phyloP scores from a whole-genome alignment of 2,113 vertebrate species.

The zebrafish (Danio rerio) region DNA sequence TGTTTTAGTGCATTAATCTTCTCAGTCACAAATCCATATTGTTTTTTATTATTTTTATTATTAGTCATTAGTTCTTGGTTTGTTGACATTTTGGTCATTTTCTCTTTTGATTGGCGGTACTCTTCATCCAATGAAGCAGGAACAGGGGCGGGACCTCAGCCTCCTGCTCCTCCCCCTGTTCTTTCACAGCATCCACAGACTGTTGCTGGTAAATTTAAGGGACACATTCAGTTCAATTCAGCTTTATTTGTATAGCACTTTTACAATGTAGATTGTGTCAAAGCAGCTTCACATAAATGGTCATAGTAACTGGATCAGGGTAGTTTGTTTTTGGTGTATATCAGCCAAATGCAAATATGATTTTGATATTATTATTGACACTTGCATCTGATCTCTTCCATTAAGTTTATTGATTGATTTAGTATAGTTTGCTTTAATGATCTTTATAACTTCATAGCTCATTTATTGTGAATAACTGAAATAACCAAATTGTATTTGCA shows the following conservation, averaged over 20 bases:
- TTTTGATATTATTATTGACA: background rate
- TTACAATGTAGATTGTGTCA: no score
- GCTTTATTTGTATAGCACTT: no score
- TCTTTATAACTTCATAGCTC: background rate
- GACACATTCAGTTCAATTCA: no score
- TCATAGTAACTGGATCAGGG: no score
- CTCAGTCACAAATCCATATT: background rate
- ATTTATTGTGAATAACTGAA: background rate
- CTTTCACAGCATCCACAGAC: background rate
- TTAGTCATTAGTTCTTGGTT: background rate
- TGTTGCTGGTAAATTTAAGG: background rate
- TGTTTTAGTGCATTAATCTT: background rate
- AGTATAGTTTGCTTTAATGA: background rate
- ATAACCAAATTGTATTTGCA: background rate
- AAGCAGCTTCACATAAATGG: no score
- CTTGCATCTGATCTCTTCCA: background rate
- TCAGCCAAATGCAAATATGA: constrained; percentile 17
- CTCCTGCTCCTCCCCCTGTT: constrained; percentile 2
- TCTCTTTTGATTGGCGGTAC: constrained; percentile 12
- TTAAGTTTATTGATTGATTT: background rate
- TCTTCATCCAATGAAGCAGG: constrained; percentile 1
- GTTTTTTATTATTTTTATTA: no score
- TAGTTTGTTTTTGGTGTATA: no score
- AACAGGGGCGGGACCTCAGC: constrained; percentile 3
- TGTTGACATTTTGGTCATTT: background rate